Evolutionary conservation across 1,140 invertebrate genomes (phyloP), one percentile per base, ranked within the genome.

Genomic region (Acyrthosiphon pisum): DNA sequence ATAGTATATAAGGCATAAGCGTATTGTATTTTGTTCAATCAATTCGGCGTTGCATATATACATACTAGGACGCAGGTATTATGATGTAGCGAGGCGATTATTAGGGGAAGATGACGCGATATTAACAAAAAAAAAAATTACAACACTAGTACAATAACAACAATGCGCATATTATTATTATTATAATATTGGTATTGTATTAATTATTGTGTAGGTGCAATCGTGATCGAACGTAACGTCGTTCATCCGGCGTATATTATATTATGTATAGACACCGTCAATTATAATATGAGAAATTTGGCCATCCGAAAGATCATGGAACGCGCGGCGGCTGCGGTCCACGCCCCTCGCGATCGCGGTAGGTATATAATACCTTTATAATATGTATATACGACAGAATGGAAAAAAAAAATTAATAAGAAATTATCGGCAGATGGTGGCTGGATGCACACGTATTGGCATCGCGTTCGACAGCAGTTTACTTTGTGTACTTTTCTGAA

Each of bases 401-500:
- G 9, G 41, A 26, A 68, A 68, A 90, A 60, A 90, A 90, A 90
- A 90, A 90, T 37, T 68, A 20, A 76, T 76, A 76, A 68, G 53
- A 90, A 90, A 90, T 90, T 90, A 90, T 91, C 68, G 91, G 91
- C 91, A 93, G 91, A 93, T 93, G 91, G 91, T 84, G 81, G n/a
- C 44, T 92, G 50, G 14, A 23, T 37, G 46, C 81, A 1, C 76
- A 7, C 26, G 37, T 81, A 76, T 92, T 92, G 68, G 60, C 90
- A 50, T 26, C 90, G 46, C 50, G 46, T 92, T 92, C 91, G 91
- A 93, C 81, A 93, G 91, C 91, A 93, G 91, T 86, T 86, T 93
- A 93, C 81, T 84, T 86, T 93, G 91, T 93, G 91, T 93, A 86
- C 48, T 84, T 93, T 93, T 93, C 91, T 86, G 23, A 86, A 93